Base-by-base conservation (phyloP, 1,140 invertebrate genomes). In the Trinorchestia longiramus region DNA sequence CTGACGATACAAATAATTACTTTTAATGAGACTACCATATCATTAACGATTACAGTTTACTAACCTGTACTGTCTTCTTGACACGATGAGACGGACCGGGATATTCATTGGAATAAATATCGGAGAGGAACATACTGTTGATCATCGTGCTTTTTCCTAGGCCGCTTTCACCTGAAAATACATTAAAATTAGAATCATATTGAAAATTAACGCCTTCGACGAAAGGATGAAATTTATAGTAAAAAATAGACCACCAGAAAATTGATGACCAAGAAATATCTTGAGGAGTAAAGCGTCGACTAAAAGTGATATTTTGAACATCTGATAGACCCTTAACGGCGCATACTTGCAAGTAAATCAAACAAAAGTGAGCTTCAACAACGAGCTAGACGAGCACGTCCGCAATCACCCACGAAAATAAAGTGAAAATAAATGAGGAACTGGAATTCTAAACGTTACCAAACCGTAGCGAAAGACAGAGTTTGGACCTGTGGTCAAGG, bases 121-220 rank as follows among this genome's bases (percentile, higher is more conserved):
- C 99, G 96, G 99, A 98, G 95, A 99, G 98, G 97, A 99, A 99
- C 98, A 99, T 98, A n/a, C 99, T 99, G 97, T 99, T 99, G 97
- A 99, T 99, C 97, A 99, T 98, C 19, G 99, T 99, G 23, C 99
- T 99, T 97, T 99, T 99, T 45, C 99, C 99, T 47, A 99, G 97
- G 28, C 99, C 99, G 43, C 99, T 99, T 97, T 99, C 99, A 97
- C 99, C 99, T 98, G 98, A 97, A 96, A 77, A 77, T 77, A 19
- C 62, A 77, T 23, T 36, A 15, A 11, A 77, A 77, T 77, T 77
- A 77, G 28, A 77, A 77, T 19, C 8, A 11, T 23, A 77, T 19
- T 77, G 47, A 53, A 77, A 77, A 36, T 19, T 53, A 53, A 53
- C 47, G 28, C 28, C 36, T 77, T 23, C 15, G 36, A 15, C 3